A percentile compares a stretch with the other conserved stretches of the same genome.
Evolutionary conservation across 2,888 invertebrate species (phyloP).

Genomic region (Limenitis camilla): DNA sequence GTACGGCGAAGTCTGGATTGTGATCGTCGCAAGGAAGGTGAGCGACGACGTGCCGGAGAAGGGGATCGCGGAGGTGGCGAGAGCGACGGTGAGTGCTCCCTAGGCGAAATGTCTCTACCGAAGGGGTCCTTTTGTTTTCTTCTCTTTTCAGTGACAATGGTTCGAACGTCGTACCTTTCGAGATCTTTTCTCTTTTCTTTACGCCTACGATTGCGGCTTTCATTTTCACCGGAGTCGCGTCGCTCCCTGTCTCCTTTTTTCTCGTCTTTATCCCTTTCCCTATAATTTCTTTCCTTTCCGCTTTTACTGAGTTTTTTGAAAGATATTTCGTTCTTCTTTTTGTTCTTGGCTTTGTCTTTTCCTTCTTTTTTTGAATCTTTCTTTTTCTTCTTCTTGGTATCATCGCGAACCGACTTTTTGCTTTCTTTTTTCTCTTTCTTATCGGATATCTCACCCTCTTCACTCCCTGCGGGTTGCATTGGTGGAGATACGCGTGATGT

Average conservation of each 20-base stretch:
- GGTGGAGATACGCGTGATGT: slow-evolving; percentile 37
- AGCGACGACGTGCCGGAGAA: slow-evolving; percentile 14
- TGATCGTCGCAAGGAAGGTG: slow-evolving; percentile 23
- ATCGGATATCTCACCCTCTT: slow-evolving; percentile 76
- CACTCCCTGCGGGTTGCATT: slow-evolving; percentile 45
- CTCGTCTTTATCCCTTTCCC: slow-evolving; percentile 72
- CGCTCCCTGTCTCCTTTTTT: slow-evolving; percentile 47
- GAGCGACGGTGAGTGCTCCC: slow-evolving; percentile 37
- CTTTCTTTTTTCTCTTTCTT: slow-evolving; percentile 41
- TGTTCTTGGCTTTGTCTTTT: slow-evolving; percentile 54
- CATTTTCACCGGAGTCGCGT: slow-evolving; percentile 35
- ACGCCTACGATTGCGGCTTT: slow-evolving; percentile 51
- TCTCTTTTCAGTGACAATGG: slow-evolving; percentile 81
- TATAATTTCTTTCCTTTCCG: slow-evolving; percentile 84
- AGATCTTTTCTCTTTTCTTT: slow-evolving; percentile 82
- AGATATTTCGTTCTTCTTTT: slow-evolving; percentile 72
- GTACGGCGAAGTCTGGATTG: slow-evolving; percentile 23
- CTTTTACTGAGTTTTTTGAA: slow-evolving; percentile 89
- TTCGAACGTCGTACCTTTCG: slow-evolving; percentile 87
- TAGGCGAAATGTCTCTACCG: slow-evolving; percentile 80
- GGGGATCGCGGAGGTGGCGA: slow-evolving; percentile 26
- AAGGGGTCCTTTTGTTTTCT: slow-evolving; percentile 82
- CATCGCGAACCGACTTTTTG: slow-evolving; percentile 33
- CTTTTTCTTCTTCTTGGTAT: slow-evolving; percentile 66
- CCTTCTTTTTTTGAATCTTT: slow-evolving; percentile 67